Conservation (phyloP, 2,888 invertebrate species). For the Pyrrhosoma nymphula region DNA sequence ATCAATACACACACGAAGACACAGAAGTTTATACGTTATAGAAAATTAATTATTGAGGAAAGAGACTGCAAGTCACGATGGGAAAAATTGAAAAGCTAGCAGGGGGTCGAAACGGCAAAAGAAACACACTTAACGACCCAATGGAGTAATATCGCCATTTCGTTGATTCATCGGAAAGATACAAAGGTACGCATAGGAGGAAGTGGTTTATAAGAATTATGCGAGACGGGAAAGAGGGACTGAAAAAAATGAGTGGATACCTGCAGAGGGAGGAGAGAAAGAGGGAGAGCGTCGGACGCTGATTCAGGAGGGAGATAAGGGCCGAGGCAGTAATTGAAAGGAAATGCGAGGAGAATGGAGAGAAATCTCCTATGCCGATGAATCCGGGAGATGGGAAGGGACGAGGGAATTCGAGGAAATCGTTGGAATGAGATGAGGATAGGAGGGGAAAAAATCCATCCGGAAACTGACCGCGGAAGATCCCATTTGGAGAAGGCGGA, state of each 20-base stretch:
- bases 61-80: neutral
- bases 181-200: neutral
- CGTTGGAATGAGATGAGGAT: neutral
- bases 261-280: neutral
- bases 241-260: neutral
- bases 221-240: neutral
- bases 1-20: neutral
- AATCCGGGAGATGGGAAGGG: neutral
- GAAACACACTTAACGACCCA: neutral
- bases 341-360: slow-evolving; percentile 39
- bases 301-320: neutral
- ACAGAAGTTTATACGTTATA: neutral
- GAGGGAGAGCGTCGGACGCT: neutral
- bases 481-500: neutral
- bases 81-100: neutral
- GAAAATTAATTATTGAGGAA: neutral
- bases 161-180: neutral
- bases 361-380: neutral
- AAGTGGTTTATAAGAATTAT: neutral
- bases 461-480: neutral
- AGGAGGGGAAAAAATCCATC: neutral
- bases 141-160: neutral
- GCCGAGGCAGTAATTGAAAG: slow-evolving; percentile 9
- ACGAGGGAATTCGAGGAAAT: neutral
- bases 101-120: neutral